Base-by-base conservation (phyloP, 1,140 invertebrate species). In the Lucilia sericata region DNA sequence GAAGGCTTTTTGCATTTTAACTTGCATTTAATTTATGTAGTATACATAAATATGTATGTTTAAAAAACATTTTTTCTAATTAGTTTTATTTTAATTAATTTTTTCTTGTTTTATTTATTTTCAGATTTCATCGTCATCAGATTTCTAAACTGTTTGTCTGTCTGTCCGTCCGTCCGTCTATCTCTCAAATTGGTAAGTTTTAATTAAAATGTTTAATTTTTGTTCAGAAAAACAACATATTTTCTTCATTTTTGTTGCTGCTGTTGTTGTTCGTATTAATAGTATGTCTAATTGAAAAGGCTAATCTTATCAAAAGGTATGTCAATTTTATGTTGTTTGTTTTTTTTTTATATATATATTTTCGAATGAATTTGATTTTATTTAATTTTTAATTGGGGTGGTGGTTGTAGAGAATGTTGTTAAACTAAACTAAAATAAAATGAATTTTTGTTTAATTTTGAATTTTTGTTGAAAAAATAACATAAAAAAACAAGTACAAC, bases 1-100 rank as follows among this genome's bases (percentile, higher is more conserved):
- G 65, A 70, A 70, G 65, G 65, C 19, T 70, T 70, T 70, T 70
- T 70, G 65, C 65, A 70, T 70, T 70, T 70, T 19, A 42, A 70
- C 21, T 70, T 70, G 19, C 5, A 70, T 70, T 70, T 70, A 70
- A 70, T 70, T 70, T 70, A 55, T 55, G 51, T 30, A 30, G 25
- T 30, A 30, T 55, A n/a, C n/a, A n/a, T n/a, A n/a, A n/a, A n/a
- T n/a, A 55, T 42, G 42, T 60, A 17, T 60, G 55, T n/a, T 60
- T 60, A 60, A 17, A 60, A n/a, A 60, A 9, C 21, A 21, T 70
- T 70, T 70, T 21, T 70, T 70, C 65, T 70, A 70, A 70, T 70
- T 70, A n/a, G 65, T 70, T 5, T 25, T 70, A 21, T 21, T 70
- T 70, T 70, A 21, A n/a, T 55, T 55, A 14, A 21, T 70, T n/a